Conservation (phyloP, 2,888 invertebrate genomes). For the Napeogenes sylphis region DNA sequence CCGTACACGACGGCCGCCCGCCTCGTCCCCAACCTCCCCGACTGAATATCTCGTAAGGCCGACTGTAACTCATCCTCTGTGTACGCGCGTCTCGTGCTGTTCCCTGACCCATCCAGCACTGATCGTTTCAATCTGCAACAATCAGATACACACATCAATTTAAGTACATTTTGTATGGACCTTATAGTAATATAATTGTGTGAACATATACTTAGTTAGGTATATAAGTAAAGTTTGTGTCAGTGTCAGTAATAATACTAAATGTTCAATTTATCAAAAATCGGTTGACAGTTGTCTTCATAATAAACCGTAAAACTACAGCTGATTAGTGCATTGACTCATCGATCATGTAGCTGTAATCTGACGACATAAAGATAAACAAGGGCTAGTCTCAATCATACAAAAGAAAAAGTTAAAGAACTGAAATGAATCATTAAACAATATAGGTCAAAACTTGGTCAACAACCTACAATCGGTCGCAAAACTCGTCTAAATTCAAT, state of each 20-base stretch:
- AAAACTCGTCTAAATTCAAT: slow-evolving; percentile 52
- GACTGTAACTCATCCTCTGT: slow-evolving; percentile 96
- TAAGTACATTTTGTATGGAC: too few relatives aligned
- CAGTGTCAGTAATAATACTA: too few relatives aligned
- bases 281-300: too few relatives aligned
- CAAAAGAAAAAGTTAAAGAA: background rate
- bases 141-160: slow-evolving; percentile 24
- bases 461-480: slow-evolving; percentile 50
- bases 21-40: slow-evolving; percentile 93
- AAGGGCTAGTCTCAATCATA: slow-evolving; percentile 10
- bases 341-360: background rate
- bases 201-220: too few relatives aligned
- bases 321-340: background rate
- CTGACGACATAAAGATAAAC: slow-evolving; percentile 18
- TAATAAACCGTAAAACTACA: too few relatives aligned
- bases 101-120: slow-evolving; percentile 52
- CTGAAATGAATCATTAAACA: slow-evolving; percentile 38
- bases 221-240: too few relatives aligned
- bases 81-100: slow-evolving; percentile 87
- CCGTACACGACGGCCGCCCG: slow-evolving; percentile 97
- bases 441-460: slow-evolving; percentile 41
- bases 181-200: too few relatives aligned
- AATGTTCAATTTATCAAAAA: too few relatives aligned
- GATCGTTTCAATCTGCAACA: slow-evolving; percentile 70
- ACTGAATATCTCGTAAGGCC: slow-evolving; percentile 95